phyloP scores from a whole-genome alignment of 2,797 vertebrate species.

The Lagodon rhomboides region DNA sequence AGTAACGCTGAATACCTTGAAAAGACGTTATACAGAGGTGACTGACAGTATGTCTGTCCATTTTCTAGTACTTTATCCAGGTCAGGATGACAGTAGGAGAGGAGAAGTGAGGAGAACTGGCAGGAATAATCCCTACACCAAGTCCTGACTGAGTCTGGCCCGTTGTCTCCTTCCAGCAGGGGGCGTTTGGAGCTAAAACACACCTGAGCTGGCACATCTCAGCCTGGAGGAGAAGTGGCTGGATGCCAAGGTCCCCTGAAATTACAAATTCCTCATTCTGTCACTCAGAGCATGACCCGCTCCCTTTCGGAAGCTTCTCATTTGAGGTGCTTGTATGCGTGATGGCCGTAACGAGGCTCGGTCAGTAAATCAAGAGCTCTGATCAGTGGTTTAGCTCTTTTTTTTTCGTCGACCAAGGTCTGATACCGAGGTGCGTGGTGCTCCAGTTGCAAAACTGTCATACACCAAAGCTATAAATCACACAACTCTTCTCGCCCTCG shows the following conservation, averaged over 20 bases:
- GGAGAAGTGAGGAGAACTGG: conserved; percentile 1
- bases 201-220: conserved; percentile 34
- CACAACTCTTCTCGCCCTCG: conserved; percentile 8
- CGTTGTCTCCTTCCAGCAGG: conserved; percentile 15
- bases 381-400: conserved; percentile 53
- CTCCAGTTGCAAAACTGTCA: conserved; percentile 52
- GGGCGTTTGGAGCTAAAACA: conserved; percentile 9
- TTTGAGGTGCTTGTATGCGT: conserved; percentile 43
- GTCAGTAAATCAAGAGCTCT: conserved; percentile 56
- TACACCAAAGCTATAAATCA: conserved; percentile 29
- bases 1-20: not conserved
- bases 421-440: conserved; percentile 28
- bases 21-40: not conserved
- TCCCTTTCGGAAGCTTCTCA: conserved; percentile 46
- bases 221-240: conserved; percentile 32
- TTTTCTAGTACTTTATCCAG: conserved; percentile 15
- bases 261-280: conserved; percentile 63
- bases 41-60: not conserved
- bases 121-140: conserved; percentile 8
- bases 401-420: conserved; percentile 46
- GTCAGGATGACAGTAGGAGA: not conserved
- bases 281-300: conserved; percentile 48
- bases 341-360: conserved; percentile 34
- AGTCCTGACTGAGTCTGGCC: conserved; percentile 7
- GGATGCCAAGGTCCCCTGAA: conserved; percentile 59